Evolutionary conservation across 2,113 vertebrate species (phyloP).

Genomic region (Chloebia gouldiae): DNA sequence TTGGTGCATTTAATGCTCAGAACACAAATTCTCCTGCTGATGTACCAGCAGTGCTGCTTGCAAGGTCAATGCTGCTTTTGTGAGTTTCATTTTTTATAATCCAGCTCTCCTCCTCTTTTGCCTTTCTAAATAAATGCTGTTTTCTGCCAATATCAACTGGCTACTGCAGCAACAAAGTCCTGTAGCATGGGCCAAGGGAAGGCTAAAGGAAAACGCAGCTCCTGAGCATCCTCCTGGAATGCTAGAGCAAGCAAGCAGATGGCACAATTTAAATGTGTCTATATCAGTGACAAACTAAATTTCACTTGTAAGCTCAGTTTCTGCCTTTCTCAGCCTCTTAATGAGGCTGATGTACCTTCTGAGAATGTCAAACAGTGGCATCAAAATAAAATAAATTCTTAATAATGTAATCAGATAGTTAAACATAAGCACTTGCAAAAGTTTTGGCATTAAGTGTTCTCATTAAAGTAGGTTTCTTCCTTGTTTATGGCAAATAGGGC

Average conservation of each 20-base stretch:
- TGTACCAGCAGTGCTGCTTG: not conserved
- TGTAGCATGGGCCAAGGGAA: not conserved
- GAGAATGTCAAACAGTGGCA: not conserved
- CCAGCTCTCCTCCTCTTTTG: not conserved
- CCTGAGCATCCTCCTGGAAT: not conserved
- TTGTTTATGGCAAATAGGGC: not conserved
- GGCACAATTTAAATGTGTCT: not conserved
- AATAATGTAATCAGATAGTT: not conserved
- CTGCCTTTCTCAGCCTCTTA: not conserved
- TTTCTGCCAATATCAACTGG: not conserved
- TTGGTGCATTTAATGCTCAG: not conserved
- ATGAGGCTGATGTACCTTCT: not conserved
- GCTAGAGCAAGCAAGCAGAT: not conserved
- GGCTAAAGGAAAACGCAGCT: not conserved
- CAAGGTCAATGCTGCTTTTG: not conserved
- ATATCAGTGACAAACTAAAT: not conserved
- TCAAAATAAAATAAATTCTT: slow-evolving; percentile 16
- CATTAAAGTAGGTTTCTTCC: not conserved
- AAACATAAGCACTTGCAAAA: not conserved
- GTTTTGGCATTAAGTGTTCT: not conserved
- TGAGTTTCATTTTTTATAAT: not conserved
- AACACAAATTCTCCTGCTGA: not conserved
- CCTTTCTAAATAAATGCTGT: not conserved
- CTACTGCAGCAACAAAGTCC: not conserved
- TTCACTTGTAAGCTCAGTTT: not conserved